Conservation (phyloP, 2,888 invertebrate species). For the Odontocolon sp. region DNA sequence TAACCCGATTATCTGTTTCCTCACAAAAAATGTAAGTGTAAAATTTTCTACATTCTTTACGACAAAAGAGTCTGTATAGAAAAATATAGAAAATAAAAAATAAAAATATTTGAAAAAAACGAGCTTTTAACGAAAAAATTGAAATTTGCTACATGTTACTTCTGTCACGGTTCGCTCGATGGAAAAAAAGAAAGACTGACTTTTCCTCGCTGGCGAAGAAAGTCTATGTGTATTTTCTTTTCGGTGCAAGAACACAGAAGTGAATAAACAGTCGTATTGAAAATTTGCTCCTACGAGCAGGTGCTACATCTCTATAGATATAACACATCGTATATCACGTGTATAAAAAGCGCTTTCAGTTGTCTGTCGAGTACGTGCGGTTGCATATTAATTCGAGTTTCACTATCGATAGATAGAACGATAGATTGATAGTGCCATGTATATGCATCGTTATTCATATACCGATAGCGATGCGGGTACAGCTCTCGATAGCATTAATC, state of each 20-base stretch:
- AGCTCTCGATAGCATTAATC: not conserved
- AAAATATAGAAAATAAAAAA: too few relatives aligned
- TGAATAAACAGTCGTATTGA: not conserved
- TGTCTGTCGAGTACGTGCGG: slow-evolving; percentile 31
- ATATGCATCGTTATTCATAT: slow-evolving; percentile 16
- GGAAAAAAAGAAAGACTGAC: not conserved
- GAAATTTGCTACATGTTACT: not conserved
- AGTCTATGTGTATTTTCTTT: not conserved
- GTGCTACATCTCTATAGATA: not conserved
- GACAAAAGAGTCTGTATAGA: too few relatives aligned
- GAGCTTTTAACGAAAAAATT: too few relatives aligned
- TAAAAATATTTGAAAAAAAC: too few relatives aligned
- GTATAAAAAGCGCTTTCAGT: too few relatives aligned
- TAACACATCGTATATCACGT: not conserved
- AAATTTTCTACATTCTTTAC: too few relatives aligned
- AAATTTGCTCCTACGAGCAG: not conserved
- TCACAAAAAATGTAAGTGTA: too few relatives aligned
- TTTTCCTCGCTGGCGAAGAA: not conserved
- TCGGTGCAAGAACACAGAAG: not conserved
- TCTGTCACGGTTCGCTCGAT: slow-evolving; percentile 9
- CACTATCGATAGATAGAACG: slow-evolving; percentile 19
- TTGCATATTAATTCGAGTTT: slow-evolving; percentile 45
- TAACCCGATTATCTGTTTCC: too few relatives aligned
- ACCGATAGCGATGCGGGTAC: not conserved
- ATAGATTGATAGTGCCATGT: not conserved